Conservation (phyloP, 2,888 invertebrate species). For the Leptarthrus brevirostris region DNA sequence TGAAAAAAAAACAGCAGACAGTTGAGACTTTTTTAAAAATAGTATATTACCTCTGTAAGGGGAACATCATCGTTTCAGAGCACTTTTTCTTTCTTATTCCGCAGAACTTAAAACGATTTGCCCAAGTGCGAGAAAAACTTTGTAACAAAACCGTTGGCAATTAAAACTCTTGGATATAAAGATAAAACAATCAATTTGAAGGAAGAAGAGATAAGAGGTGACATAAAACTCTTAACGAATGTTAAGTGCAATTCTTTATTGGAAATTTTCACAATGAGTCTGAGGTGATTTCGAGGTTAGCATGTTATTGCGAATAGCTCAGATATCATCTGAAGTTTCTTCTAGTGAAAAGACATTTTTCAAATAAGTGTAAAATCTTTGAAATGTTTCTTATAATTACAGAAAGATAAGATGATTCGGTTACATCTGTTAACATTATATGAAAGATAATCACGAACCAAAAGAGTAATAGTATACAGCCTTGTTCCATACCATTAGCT, state of each 20-base stretch:
- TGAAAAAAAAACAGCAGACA: neutral
- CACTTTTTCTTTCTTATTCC: neutral
- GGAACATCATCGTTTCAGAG: neutral
- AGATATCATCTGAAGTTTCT: constrained; percentile 11
- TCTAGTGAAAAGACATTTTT: neutral
- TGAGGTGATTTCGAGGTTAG: constrained; percentile 5
- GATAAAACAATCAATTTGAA: constrained; percentile 38
- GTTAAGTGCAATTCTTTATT: neutral
- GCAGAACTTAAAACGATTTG: constrained; percentile 13
- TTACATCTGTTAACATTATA: no score
- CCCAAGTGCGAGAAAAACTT: neutral
- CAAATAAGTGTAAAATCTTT: constrained; percentile 2
- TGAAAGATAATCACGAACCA: no score
- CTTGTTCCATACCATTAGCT: no score
- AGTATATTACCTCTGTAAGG: neutral
- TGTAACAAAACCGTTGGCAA: constrained; percentile 13
- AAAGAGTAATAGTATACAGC: no score
- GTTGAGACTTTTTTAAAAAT: neutral
- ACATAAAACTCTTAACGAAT: constrained; percentile 24
- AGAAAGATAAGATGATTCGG: no score
- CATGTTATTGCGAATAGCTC: constrained; percentile 8
- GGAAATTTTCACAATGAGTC: neutral
- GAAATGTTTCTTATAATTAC: neutral
- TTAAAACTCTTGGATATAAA: constrained; percentile 31
- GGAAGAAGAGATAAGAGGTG: constrained; percentile 34